A percentile compares a stretch with the other conserved stretches of the same genome.
Evolutionary conservation across 2,797 vertebrate species (phyloP).

Genomic region (Dromococcyx pavoninus): DNA sequence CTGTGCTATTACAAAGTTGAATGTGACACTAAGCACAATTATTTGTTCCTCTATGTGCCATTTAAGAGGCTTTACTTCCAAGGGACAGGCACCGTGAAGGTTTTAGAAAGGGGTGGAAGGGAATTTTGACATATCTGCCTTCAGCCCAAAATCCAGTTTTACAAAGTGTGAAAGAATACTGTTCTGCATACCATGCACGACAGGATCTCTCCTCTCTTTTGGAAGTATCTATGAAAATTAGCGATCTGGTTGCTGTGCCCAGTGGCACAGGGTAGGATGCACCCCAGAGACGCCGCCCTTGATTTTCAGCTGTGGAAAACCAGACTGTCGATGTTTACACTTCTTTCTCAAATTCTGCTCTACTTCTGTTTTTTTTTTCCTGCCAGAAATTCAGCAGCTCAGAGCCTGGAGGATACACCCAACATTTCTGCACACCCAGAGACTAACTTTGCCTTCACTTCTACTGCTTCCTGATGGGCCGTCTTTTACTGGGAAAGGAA

Average conservation of each 20-base stretch:
- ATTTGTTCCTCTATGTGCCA: background rate
- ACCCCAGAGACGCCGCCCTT: accelerated
- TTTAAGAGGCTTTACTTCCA: background rate
- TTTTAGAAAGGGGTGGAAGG: background rate
- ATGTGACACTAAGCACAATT: background rate
- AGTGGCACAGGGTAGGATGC: accelerated
- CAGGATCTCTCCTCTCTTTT: background rate
- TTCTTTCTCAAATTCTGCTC: background rate
- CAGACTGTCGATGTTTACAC: background rate
- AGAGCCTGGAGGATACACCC: background rate
- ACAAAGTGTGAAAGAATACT: accelerated
- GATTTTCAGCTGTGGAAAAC: background rate
- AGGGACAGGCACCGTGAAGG: background rate
- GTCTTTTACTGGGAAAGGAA: constrained; percentile 21
- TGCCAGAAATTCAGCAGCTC: background rate
- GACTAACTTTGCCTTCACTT: background rate
- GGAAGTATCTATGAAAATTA: background rate
- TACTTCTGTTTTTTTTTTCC: background rate
- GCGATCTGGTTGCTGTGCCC: background rate
- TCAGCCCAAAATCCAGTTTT: background rate
- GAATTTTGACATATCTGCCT: background rate
- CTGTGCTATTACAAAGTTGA: background rate
- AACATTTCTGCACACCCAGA: background rate
- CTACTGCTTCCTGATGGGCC: background rate
- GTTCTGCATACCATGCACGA: background rate